A percentile compares a stretch with the other conserved stretches of the same genome.
Evolutionary conservation across 1,140 invertebrate genomes (phyloP).

Genomic region (Drosophila oshimai): DNA sequence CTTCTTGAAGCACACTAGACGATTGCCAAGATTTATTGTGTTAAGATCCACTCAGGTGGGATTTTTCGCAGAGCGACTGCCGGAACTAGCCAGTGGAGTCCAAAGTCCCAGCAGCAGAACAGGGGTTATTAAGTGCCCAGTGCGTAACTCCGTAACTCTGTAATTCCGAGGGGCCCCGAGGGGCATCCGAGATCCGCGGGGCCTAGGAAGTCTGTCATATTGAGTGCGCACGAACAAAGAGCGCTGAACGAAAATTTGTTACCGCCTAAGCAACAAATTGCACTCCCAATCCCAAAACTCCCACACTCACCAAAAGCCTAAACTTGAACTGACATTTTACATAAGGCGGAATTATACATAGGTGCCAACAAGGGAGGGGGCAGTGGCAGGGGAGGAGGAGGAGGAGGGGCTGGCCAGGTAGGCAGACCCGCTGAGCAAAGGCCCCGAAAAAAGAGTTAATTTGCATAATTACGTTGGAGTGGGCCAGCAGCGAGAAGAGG

Average conservation of each 20-base stretch:
- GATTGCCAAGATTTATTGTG: background rate
- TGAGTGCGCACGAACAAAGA: constrained; percentile 73
- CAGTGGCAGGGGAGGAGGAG: background rate
- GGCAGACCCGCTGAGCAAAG: constrained; percentile 59
- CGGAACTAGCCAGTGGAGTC: constrained; percentile 30
- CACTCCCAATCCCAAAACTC: constrained; percentile 24
- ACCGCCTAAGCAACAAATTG: constrained; percentile 66
- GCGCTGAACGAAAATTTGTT: constrained; percentile 53
- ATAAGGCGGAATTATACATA: constrained; percentile 51
- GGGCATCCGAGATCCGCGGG: constrained; percentile 22
- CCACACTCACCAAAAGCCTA: constrained; percentile 31
- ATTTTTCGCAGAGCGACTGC: constrained; percentile 1
- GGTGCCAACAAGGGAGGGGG: background rate
- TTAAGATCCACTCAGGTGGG: background rate
- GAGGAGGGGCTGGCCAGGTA: constrained; percentile 10
- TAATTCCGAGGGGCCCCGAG: background rate
- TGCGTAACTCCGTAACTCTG: constrained; percentile 23
- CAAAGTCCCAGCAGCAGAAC: constrained; percentile 3
- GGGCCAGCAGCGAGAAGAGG: background rate
- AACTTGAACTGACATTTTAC: constrained; percentile 69
- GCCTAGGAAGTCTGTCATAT: constrained; percentile 62
- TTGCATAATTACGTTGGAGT: constrained; percentile 73
- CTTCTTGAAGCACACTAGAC: background rate
- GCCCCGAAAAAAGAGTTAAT: constrained; percentile 76
- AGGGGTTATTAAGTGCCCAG: constrained; percentile 20